These are phyloP conservation scores for Gymnocheta viridis DNA, from an alignment of 2,888 invertebrate genomes.

Conservation along the genomic window DNA sequence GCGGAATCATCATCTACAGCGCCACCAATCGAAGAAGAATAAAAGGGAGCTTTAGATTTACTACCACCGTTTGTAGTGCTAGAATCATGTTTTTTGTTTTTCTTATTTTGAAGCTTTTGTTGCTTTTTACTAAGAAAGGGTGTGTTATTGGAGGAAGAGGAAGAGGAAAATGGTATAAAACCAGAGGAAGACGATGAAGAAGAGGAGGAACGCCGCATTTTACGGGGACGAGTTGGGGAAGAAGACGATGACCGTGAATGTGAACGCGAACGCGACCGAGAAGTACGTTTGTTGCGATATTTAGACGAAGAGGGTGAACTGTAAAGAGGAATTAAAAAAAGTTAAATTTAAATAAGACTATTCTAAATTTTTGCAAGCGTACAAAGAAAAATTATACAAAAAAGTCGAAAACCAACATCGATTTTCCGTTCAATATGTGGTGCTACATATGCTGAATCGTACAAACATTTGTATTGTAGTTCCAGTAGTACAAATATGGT, in stretches of 20 bases:
- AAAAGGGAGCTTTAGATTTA: slow-evolving; percentile 85
- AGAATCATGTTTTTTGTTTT: slow-evolving; percentile 74
- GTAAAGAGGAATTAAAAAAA: slow-evolving; percentile 61
- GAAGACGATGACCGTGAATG: slow-evolving; percentile 76
- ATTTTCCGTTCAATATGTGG: too few relatives aligned
- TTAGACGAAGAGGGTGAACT: slow-evolving; percentile 76
- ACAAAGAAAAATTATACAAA: too few relatives aligned
- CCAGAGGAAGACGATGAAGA: slow-evolving; percentile 75
- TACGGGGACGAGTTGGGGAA: slow-evolving; percentile 83
- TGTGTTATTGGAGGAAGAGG: slow-evolving; percentile 68
- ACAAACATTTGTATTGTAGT: too few relatives aligned
- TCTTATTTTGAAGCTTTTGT: slow-evolving; percentile 78
- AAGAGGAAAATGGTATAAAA: slow-evolving; percentile 77
- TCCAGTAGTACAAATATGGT: too few relatives aligned
- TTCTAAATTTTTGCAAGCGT: not conserved
- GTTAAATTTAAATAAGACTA: not conserved
- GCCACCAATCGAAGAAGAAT: slow-evolving; percentile 86
- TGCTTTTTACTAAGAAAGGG: slow-evolving; percentile 76
- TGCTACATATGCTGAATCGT: too few relatives aligned
- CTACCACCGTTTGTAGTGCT: slow-evolving; percentile 38
- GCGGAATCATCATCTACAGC: slow-evolving; percentile 89
- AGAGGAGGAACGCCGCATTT: slow-evolving; percentile 81
- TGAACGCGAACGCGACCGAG: slow-evolving; percentile 74
- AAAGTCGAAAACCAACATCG: too few relatives aligned
- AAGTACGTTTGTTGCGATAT: slow-evolving; percentile 76